phyloP scores from a whole-genome alignment of 2,888 invertebrate genomes.

The Diarsia rubi region DNA sequence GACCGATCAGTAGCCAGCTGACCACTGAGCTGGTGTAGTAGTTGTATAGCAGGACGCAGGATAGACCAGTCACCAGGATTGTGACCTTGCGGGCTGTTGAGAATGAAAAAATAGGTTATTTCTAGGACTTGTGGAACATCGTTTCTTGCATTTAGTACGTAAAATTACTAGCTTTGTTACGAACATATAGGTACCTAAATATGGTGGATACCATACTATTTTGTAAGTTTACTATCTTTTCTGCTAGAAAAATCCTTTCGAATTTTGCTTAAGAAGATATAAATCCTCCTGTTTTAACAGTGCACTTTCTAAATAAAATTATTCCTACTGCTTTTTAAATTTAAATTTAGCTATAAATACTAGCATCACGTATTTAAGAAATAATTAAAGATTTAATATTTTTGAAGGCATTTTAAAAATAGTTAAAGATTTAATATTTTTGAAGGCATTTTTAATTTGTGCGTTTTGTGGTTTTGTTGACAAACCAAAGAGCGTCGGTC shows the following conservation, averaged over 20 bases:
- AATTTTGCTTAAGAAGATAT: background rate
- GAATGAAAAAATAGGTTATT: background rate
- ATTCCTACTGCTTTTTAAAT: background rate
- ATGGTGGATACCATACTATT: background rate
- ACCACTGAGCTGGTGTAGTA: constrained; percentile 92
- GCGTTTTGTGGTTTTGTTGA: too few species aligned
- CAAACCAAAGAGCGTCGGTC: too few species aligned
- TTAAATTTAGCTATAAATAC: too few species aligned
- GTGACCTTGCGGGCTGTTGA: constrained; percentile 79
- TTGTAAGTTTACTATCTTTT: background rate
- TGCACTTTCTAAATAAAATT: too few species aligned
- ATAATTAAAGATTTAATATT: too few species aligned
- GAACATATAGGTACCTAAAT: background rate
- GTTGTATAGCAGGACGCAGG: constrained; percentile 88
- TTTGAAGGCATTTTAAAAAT: too few species aligned
- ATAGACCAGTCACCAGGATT: constrained; percentile 81
- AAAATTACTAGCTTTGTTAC: background rate
- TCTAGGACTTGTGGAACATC: background rate
- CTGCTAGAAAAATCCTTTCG: background rate
- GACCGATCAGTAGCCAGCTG: constrained; percentile 89
- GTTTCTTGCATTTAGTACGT: background rate
- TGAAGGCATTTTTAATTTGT: too few species aligned
- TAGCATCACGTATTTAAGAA: too few species aligned
- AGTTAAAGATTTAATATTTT: too few species aligned
- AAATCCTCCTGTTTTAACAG: background rate